These are phyloP conservation scores for Bufo bufo DNA, from an alignment of 2,113 vertebrate species.

Conservation along the genomic window DNA sequence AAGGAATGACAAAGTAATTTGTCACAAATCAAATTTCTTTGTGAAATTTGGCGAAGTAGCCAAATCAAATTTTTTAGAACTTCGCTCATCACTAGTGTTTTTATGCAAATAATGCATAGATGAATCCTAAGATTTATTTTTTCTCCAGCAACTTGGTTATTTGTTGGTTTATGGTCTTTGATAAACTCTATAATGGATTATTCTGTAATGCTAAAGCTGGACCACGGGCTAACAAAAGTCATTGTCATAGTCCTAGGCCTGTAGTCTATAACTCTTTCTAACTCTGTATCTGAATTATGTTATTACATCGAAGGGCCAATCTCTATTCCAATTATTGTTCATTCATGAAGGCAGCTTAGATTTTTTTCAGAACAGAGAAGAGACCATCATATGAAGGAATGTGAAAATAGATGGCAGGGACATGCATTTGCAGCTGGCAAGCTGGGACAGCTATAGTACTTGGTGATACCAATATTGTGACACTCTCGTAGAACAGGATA, in stretches of 20 bases:
- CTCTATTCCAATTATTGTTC: background rate
- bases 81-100: too few relatives aligned
- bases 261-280: background rate
- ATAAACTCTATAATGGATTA: background rate
- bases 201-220: background rate
- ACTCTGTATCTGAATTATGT: background rate
- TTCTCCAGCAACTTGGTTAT: too few relatives aligned
- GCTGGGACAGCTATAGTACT: conserved; percentile 30
- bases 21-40: too few relatives aligned
- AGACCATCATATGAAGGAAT: conserved; percentile 7
- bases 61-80: too few relatives aligned
- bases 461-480: background rate
- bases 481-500: background rate
- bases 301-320: background rate
- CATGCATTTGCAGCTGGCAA: conserved; percentile 37
- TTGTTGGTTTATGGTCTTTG: too few relatives aligned
- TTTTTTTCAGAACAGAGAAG: background rate
- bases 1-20: too few relatives aligned
- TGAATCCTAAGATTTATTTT: too few relatives aligned
- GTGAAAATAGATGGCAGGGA: conserved; percentile 41
- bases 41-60: too few relatives aligned
- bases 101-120: too few relatives aligned
- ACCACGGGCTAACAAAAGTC: background rate
- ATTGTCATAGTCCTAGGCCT: background rate
- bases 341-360: background rate